phyloP scores from a whole-genome alignment of 92 coral and sea anemone genomes.

The Meandrina meandrites region DNA sequence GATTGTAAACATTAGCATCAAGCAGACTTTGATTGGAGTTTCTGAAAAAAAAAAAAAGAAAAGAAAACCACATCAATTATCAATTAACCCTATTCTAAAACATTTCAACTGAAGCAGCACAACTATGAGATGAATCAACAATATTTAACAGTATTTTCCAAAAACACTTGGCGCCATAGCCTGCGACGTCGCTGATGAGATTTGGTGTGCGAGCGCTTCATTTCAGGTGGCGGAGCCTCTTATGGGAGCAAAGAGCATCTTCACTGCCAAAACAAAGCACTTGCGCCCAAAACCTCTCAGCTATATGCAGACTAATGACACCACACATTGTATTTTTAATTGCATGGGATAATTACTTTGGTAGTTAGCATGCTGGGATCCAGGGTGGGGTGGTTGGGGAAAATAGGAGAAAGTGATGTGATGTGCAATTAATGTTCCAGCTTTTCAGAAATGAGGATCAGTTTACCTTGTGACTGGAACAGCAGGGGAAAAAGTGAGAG shows the following conservation, averaged over 20 bases:
- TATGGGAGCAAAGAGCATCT: no score
- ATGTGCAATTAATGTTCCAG: not conserved
- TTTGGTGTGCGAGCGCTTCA: no score
- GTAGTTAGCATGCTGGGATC: not conserved
- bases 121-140: not conserved
- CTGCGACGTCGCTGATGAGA: no score
- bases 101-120: not conserved
- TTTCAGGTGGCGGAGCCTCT: no score
- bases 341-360: not conserved
- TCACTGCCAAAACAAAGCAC: no score
- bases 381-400: not conserved
- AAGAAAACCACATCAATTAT: not conserved
- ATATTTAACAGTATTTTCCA: not conserved
- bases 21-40: slow-evolving; percentile 87
- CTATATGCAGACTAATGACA: not conserved
- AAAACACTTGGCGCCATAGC: no score
- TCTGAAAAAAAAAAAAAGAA: slow-evolving; percentile 51
- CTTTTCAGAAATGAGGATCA: not conserved
- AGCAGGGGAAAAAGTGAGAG: slow-evolving; percentile 94
- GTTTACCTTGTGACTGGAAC: slow-evolving; percentile 84
- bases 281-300: no score
- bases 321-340: not conserved
- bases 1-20: slow-evolving; percentile 93
- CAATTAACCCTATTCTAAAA: not conserved
- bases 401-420: not conserved